Base-by-base conservation (phyloP, 2,888 invertebrate genomes). In the Pammene fasciana region DNA sequence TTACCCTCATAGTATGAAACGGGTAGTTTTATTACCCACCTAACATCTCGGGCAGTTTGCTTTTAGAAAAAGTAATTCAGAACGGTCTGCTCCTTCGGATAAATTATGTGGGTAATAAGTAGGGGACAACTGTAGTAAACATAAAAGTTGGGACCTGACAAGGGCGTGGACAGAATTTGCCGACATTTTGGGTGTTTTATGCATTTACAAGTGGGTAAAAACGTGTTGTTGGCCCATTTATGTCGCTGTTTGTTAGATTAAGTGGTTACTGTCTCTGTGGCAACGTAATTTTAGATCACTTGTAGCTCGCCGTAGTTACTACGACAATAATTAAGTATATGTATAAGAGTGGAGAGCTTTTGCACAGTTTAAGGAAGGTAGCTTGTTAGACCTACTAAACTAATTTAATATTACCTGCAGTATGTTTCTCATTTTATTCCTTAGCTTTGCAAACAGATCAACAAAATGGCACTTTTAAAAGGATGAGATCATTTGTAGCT, bases 61-160 rank as follows among this genome's bases (percentile, higher is more conserved):
- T 48, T 59, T 54, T 36, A 67, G 52, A 67, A 67, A 64, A 67
- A 61, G 67, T 60, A 60, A 60, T 60, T 60, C 16, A 14, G 46
- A 38, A 59, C 36, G 18, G 65, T 46, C 56, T 59, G 68, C 1
- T 54, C 54, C 59, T 45, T 57, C 43, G 45, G 64, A 64, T 68
- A 50, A 68, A 38, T 68, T 64, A 65, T 68, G 52, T 65, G 50
- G 57, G 57, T 57, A 52, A 65, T 59, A 52, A 57, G 64, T 59
- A 54, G 45, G 36, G 50, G 64, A 68, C 57, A 68, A 68, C 52
- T 52, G 36, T 62, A 11, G 64, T 68, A 64, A 70, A 72, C 71
- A 70, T 67, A 67, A 70, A 71, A 72, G 62, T 66, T 72, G 45
- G 62, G 57, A 60, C 16, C 34, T 59, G 59, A 54, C 64, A 45